phyloP scores from a whole-genome alignment of 2,888 invertebrate species.

The Caenorhabditis panamensis region DNA sequence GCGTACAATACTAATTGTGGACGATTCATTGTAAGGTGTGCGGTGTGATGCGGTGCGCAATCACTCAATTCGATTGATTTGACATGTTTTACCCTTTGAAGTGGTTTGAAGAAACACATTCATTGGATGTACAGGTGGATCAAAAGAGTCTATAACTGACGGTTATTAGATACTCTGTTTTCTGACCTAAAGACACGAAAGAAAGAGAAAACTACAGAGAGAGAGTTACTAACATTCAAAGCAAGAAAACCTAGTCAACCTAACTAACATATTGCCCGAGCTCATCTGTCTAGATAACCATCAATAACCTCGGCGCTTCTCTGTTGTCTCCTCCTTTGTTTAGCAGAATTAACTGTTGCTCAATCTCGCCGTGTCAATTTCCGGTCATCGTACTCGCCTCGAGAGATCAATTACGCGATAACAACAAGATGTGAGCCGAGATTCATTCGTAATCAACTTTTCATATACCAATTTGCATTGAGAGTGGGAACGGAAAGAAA shows the following conservation, averaged over 20 bases:
- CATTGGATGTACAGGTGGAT: constrained; percentile 17
- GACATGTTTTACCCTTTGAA: constrained; percentile 59
- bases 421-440: constrained; percentile 11
- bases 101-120: constrained; percentile 20
- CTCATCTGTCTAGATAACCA: constrained; percentile 52
- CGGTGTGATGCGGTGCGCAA: constrained; percentile 28
- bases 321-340: constrained; percentile 32
- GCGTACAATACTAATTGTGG: constrained; percentile 50
- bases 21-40: constrained; percentile 45
- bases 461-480: constrained; percentile 35
- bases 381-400: constrained; percentile 45
- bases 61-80: constrained; percentile 58
- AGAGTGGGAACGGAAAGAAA: background rate
- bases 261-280: background rate
- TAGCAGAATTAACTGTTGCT: constrained; percentile 60
- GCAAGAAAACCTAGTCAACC: background rate
- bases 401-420: constrained; percentile 64
- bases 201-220: too few relatives aligned
- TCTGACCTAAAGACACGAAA: background rate
- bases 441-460: constrained; percentile 33
- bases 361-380: constrained; percentile 58
- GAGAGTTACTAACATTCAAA: too few relatives aligned
- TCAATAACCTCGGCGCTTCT: constrained; percentile 31
- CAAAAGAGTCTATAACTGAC: constrained; percentile 33
- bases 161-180: background rate